phyloP scores from a whole-genome alignment of 2,888 invertebrate genomes.

The Eristalis arbustorum region DNA sequence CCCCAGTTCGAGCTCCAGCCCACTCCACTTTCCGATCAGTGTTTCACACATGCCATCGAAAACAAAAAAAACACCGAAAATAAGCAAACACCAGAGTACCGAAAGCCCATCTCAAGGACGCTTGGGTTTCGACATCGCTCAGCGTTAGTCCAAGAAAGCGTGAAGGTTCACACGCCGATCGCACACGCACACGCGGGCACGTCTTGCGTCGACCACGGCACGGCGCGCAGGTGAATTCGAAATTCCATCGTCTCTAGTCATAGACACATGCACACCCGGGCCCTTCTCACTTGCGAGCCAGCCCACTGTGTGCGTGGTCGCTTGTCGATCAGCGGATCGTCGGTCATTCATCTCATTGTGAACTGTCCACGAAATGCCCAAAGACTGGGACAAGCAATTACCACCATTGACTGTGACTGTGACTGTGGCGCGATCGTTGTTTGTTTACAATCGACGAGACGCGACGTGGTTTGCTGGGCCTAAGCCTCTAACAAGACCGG shows the following conservation, averaged over 20 bases:
- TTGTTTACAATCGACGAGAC: slow-evolving; percentile 31
- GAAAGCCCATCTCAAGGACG: slow-evolving; percentile 37
- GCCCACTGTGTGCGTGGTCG: not conserved
- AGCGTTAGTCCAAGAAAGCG: slow-evolving; percentile 39
- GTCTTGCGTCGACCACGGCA: not conserved
- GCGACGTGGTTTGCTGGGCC: not conserved
- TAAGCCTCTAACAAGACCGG: slow-evolving; percentile 27
- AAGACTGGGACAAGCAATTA: slow-evolving; percentile 12
- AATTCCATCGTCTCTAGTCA: slow-evolving; percentile 27
- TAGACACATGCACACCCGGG: slow-evolving; percentile 9
- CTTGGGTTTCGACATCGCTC: slow-evolving; percentile 37
- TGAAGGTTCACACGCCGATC: slow-evolving; percentile 24
- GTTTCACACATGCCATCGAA: not conserved
- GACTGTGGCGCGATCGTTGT: not conserved
- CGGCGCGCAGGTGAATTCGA: not conserved
- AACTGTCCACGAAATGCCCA: slow-evolving; percentile 3
- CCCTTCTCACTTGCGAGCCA: slow-evolving; percentile 13
- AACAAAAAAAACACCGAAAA: not conserved
- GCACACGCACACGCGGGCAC: not conserved
- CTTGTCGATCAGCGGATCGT: not conserved
- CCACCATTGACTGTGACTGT: slow-evolving; percentile 12
- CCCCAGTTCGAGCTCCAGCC: not conserved
- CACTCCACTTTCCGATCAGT: not conserved
- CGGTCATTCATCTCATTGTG: slow-evolving; percentile 34
- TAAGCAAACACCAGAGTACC: not conserved